phyloP scores from a whole-genome alignment of 2,113 vertebrate species.

The Eretmochelys imbricata region DNA sequence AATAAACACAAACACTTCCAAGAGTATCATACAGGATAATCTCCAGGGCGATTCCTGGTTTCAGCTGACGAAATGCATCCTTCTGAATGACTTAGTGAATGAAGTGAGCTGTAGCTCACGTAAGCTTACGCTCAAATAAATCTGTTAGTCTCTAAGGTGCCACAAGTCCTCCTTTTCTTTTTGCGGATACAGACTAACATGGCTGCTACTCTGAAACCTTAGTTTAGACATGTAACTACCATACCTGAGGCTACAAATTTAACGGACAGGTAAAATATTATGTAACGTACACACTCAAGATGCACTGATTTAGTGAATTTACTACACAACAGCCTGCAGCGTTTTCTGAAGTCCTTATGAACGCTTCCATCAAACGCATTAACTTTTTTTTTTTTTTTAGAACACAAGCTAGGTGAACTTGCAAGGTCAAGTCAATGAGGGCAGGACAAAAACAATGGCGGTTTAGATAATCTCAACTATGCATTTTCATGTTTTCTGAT shows the following conservation, averaged over 20 bases:
- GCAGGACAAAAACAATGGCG: neutral
- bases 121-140: no score
- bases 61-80: neutral
- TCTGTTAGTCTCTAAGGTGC: no score
- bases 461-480: neutral
- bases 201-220: no score
- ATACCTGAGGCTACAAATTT: neutral
- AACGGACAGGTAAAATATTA: neutral
- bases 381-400: neutral
- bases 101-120: no score
- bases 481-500: no score
- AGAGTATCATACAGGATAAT: neutral
- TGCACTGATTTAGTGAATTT: neutral
- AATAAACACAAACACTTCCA: neutral
- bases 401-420: neutral
- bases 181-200: no score
- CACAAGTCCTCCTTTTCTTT: neutral
- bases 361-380: rapidly evolving
- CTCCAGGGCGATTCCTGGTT: neutral
- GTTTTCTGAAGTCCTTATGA: neutral
- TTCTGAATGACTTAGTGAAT: neutral
- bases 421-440: neutral
- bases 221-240: neutral
- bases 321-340: neutral
- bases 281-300: neutral